Evolutionary conservation across 2,113 vertebrate species (phyloP), one percentile per base, ranked within the genome.

Genomic region (Mystacornis crossleyi): DNA sequence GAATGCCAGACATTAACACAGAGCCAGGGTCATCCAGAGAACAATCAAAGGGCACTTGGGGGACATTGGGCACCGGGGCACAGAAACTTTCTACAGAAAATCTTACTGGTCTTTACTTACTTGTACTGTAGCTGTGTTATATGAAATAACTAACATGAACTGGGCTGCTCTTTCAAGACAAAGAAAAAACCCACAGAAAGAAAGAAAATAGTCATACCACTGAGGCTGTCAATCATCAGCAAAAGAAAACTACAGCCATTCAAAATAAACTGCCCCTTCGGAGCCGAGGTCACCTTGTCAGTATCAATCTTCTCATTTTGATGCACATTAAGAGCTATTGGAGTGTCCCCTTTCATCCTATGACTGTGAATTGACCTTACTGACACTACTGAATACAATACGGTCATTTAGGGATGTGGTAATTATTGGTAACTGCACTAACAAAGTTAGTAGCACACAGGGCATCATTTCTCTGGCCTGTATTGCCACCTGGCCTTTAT

Each of bases 401-500:
- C 42, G 14, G 65, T 81, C 92, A 86, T 97, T 97, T 93, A 97
- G 92, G 55, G 87, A 93, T 84, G 86, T 81, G 62, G 80, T 80
- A 92, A 95, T 96, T 96, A 94, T 75, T 90, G 65, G 62, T 77
- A 87, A 93, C 91, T 40, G 38, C 82, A 67, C 81, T 96, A 86
- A 94, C 16, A 36, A 81, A 70, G 62, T 95, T 93, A 94, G 77
- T 53, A 28, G 65, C 31, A 65, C 57, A 91, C 86, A 95, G 67
- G 42, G 18, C 79, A 91, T 31, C 55, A 36, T 75, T 90, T 47
- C 86, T 90, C 66, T 57, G 89, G 33, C 45, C 90, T 64, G 51
- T 51, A 78, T 86, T 91, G 90, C 97, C 96, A 97, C 96, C 96
- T 96, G 95, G 80, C 48, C 81, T 95, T 94, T 93, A 90, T 91